A percentile compares a stretch with the other conserved stretches of the same genome.
Evolutionary conservation across 2,888 invertebrate species (phyloP).

Genomic region (Idaea straminata): DNA sequence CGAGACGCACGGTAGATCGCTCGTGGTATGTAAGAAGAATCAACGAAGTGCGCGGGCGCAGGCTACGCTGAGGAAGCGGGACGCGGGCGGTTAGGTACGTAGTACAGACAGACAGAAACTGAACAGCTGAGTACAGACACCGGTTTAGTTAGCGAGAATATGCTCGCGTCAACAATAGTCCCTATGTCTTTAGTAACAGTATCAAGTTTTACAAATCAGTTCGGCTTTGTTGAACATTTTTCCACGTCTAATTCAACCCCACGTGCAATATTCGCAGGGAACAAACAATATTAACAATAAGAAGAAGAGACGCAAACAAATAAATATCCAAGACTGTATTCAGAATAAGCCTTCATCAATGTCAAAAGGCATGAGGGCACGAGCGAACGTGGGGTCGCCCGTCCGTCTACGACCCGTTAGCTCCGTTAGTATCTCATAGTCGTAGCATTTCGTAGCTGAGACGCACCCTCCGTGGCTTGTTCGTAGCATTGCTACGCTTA

Average conservation of each 20-base stretch:
- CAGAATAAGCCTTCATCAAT: conserved; percentile 29
- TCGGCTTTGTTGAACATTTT: background rate
- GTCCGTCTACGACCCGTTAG: conserved; percentile 7
- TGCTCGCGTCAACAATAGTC: too few relatives aligned
- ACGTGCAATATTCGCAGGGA: background rate
- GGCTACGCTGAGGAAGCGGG: too few relatives aligned
- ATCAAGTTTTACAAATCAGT: background rate
- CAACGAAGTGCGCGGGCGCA: too few relatives aligned
- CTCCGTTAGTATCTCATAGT: background rate
- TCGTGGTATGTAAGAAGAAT: too few relatives aligned
- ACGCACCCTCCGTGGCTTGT: conserved; percentile 16
- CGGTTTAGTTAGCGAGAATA: too few relatives aligned
- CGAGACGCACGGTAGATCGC: too few relatives aligned
- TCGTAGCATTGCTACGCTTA: conserved; percentile 35
- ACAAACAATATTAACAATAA: background rate
- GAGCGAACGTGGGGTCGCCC: conserved; percentile 22
- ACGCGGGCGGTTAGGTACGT: too few relatives aligned
- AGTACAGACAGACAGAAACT: too few relatives aligned
- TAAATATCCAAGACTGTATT: background rate
- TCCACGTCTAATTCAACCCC: background rate
- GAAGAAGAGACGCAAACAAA: background rate
- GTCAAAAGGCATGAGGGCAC: conserved; percentile 16
- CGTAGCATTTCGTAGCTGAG: conserved; percentile 16
- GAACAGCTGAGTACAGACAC: too few relatives aligned
- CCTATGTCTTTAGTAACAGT: too few relatives aligned